Conservation (phyloP, 2,797 vertebrate genomes). For the Gadopsis marmoratus region DNA sequence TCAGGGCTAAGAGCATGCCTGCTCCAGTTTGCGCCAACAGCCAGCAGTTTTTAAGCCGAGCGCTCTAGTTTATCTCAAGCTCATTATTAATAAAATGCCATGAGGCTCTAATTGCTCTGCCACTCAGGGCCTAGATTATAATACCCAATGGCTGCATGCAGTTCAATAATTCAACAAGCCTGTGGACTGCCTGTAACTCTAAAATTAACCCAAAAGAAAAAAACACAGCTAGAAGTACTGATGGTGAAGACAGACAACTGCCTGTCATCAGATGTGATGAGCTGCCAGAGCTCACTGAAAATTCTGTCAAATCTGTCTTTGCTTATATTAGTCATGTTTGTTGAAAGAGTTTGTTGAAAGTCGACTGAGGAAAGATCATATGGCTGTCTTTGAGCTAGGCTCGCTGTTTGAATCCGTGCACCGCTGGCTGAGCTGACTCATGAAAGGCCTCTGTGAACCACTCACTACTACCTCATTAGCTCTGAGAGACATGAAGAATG, state of each 20-base stretch:
- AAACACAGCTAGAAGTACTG: constrained; percentile 17
- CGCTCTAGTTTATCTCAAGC: constrained; percentile 54
- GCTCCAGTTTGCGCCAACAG: neutral
- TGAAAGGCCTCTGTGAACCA: constrained; percentile 51
- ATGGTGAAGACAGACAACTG: constrained; percentile 40
- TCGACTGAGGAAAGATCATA: constrained; percentile 48
- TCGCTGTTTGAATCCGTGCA: constrained; percentile 41
- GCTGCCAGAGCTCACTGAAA: constrained; percentile 26
- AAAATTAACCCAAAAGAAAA: constrained; percentile 59
- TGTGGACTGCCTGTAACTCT: constrained; percentile 61
- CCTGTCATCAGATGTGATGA: constrained; percentile 36
- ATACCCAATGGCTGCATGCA: constrained; percentile 65
- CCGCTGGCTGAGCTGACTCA: constrained; percentile 50
- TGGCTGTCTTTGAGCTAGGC: constrained; percentile 32
- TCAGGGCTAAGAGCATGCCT: neutral
- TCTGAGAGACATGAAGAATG: constrained; percentile 54
- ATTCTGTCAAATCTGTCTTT: constrained; percentile 39
- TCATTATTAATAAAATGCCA: constrained; percentile 72
- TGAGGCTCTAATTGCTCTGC: constrained; percentile 58
- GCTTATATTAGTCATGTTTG: constrained; percentile 45
- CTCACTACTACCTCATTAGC: constrained; percentile 59
- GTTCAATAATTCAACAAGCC: constrained; percentile 79
- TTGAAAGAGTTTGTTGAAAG: constrained; percentile 43
- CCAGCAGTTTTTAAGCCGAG: constrained; percentile 39
- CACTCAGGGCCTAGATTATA: constrained; percentile 60